Percentiles rank a stretch among this genome's conserved stretches.
Conservation (phyloP, 2,888 invertebrate genomes). For the Philonicus albiceps region DNA sequence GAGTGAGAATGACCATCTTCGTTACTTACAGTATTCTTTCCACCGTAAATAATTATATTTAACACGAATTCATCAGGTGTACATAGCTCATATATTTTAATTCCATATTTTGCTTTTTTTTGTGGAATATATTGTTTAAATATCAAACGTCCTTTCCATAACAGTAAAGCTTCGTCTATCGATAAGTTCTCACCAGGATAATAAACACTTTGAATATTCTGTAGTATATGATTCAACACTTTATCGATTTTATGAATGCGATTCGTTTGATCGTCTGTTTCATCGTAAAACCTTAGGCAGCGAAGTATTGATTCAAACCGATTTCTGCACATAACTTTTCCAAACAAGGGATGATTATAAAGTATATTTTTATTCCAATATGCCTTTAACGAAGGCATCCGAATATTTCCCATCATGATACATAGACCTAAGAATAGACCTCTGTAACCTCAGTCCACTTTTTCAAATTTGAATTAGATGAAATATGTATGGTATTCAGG, state of each 20-base stretch:
- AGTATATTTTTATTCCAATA: neutral
- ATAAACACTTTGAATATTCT: neutral
- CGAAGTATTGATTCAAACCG: neutral
- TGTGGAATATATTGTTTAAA: neutral
- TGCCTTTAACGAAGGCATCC: neutral
- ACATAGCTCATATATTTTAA: neutral
- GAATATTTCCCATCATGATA: slow-evolving; percentile 2
- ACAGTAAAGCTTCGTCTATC: neutral
- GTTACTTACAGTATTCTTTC: neutral
- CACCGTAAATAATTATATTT: neutral
- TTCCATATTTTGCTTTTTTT: neutral
- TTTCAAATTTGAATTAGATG: neutral
- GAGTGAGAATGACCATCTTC: no score
- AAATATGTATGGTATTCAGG: neutral
- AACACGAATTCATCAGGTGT: neutral
- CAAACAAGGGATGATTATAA: neutral
- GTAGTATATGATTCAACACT: neutral
- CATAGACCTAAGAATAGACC: neutral
- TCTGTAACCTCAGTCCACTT: neutral
- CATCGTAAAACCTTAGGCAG: neutral
- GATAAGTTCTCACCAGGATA: neutral
- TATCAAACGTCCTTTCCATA: neutral
- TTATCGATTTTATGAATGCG: neutral
- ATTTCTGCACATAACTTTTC: neutral
- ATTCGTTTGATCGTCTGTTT: neutral